A percentile compares a stretch with the other conserved stretches of the same genome.
These are phyloP conservation scores for Caenorhabditis brenneri DNA, from an alignment of 1,140 invertebrate species.

Conservation along the genomic window DNA sequence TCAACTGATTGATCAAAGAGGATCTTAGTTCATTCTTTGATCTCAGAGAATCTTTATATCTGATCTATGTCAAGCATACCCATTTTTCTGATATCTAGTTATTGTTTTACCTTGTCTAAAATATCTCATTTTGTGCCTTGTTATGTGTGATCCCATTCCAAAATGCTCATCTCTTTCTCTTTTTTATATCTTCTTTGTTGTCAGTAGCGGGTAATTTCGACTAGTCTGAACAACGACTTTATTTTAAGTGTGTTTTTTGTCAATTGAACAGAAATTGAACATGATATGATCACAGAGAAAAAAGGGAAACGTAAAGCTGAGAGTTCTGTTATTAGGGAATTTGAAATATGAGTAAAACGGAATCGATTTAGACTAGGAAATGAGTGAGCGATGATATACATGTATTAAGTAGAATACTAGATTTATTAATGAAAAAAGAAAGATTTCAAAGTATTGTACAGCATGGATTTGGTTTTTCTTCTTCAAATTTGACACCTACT, in stretches of 20 bases:
- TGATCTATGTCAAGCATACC: background rate
- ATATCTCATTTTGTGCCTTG: conserved; percentile 24
- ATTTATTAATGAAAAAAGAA: background rate
- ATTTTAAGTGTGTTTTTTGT: background rate
- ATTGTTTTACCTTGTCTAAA: background rate
- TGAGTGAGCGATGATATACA: conserved; percentile 17
- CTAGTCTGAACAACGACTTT: conserved; percentile 29
- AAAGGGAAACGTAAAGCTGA: background rate
- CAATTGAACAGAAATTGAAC: background rate
- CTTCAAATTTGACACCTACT: conserved; percentile 47
- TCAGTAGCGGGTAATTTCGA: conserved; percentile 12
- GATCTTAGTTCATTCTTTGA: conserved; percentile 16
- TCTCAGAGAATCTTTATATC: background rate
- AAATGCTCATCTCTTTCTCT: conserved; percentile 5
- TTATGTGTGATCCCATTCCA: conserved; percentile 32
- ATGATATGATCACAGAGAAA: background rate
- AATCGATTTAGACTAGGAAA: conserved; percentile 25
- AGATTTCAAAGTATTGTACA: conserved; percentile 44
- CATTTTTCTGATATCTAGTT: background rate
- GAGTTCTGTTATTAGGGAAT: background rate
- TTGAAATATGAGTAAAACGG: background rate
- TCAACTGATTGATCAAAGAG: conserved; percentile 3
- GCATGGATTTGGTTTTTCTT: conserved; percentile 36
- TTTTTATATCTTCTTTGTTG: background rate
- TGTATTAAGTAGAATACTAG: conserved; percentile 35